Conservation (phyloP, 2,888 invertebrate species). For the Cristatella mucedo region DNA sequence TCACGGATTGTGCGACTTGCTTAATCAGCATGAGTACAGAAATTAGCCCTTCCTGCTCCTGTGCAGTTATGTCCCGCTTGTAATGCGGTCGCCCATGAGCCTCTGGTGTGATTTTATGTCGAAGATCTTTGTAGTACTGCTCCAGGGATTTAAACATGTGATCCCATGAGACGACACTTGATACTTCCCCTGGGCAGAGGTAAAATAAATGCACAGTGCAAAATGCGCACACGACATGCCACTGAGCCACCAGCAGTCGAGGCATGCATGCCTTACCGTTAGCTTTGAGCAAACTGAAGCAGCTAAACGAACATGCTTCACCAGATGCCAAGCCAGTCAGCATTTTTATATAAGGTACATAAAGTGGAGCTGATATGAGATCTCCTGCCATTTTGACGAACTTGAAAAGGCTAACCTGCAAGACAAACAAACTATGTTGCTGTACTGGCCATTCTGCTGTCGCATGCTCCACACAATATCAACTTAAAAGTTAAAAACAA, state of each 20-base stretch:
- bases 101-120: slow-evolving; percentile 43
- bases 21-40: slow-evolving; percentile 62
- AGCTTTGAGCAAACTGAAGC: slow-evolving; percentile 59
- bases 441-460: no score
- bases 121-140: slow-evolving; percentile 42
- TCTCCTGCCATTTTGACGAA: slow-evolving; percentile 76
- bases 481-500: no score
- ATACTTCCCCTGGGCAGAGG: slow-evolving; percentile 36
- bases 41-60: slow-evolving; percentile 68
- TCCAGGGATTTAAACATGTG: slow-evolving; percentile 65
- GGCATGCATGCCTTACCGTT: slow-evolving; percentile 39
- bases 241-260: no score
- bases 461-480: no score
- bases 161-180: slow-evolving; percentile 55
- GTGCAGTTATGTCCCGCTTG: slow-evolving; percentile 48
- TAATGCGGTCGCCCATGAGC: slow-evolving; percentile 43
- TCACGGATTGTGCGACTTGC: slow-evolving; percentile 49
- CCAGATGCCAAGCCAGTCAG: slow-evolving; percentile 59
- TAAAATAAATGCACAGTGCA: no score
- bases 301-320: slow-evolving; percentile 58
- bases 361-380: slow-evolving; percentile 62
- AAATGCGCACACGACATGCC: no score
- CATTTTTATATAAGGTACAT: slow-evolving; percentile 72
- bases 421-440: slow-evolving; percentile 5
- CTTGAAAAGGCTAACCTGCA: slow-evolving; percentile 51